phyloP scores from a whole-genome alignment of 64 coral and sea anemone species.

The Cladopsammia gracilis region DNA sequence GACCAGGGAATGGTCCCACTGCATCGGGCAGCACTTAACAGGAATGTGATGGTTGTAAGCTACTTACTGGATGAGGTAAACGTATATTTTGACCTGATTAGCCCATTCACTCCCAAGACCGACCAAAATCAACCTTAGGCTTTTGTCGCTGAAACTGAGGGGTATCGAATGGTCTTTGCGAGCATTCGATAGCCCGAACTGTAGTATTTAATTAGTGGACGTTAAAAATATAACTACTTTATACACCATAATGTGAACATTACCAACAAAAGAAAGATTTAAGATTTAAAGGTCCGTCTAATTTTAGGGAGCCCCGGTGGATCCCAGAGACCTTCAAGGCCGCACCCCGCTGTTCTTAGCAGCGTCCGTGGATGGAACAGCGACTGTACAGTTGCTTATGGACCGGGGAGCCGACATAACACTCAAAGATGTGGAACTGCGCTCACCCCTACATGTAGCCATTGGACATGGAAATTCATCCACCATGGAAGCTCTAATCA shows the following conservation, averaged over 20 bases:
- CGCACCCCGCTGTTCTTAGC: constrained; percentile 81
- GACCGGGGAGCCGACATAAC: constrained; percentile 84
- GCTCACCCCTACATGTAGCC: constrained; percentile 81
- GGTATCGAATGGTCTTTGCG: too few relatives aligned
- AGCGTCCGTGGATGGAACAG: constrained; percentile 77
- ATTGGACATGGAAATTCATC: constrained; percentile 17
- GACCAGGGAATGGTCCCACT: constrained; percentile 79
- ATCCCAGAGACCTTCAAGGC: constrained; percentile 60
- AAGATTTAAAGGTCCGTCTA: not conserved
- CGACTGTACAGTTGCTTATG: constrained; percentile 75
- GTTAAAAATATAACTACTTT: too few relatives aligned
- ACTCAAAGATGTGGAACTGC: constrained; percentile 74
- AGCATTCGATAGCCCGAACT: too few relatives aligned
- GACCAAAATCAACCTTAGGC: too few relatives aligned
- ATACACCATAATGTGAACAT: too few relatives aligned
- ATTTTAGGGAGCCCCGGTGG: constrained; percentile 60
- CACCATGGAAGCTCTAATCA: constrained; percentile 73
- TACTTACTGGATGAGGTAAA: constrained; percentile 88
- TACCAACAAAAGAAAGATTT: too few relatives aligned
- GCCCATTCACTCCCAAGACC: too few relatives aligned
- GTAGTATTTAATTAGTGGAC: too few relatives aligned
- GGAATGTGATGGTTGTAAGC: constrained; percentile 62
- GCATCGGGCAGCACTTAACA: constrained; percentile 77
- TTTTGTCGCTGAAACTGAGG: too few relatives aligned
- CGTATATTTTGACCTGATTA: not conserved